Evolutionary conservation across 2,888 invertebrate genomes (phyloP).

Genomic region (Dugesia japonica): DNA sequence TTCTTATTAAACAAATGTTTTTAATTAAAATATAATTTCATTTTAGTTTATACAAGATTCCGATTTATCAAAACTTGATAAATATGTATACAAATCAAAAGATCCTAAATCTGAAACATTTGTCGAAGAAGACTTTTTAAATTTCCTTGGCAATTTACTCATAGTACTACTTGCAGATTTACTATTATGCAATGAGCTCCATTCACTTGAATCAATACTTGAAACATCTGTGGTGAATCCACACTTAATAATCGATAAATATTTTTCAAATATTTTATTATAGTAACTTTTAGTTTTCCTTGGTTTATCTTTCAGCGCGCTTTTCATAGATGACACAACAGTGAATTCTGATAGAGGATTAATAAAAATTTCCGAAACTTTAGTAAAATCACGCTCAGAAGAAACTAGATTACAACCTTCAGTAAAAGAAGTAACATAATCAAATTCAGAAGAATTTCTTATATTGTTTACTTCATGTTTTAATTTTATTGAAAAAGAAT

Average conservation of each 20-base stretch:
- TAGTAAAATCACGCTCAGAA: not conserved
- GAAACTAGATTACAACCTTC: not conserved
- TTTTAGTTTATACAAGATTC: slow-evolving; percentile 2
- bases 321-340: not conserved
- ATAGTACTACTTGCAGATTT: not conserved
- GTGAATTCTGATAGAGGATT: not conserved
- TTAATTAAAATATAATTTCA: too few relatives aligned
- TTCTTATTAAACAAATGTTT: too few relatives aligned
- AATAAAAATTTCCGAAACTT: not conserved
- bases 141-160: slow-evolving; percentile 3
- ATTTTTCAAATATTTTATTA: not conserved
- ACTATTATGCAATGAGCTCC: not conserved
- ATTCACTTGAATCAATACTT: not conserved
- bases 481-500: not conserved
- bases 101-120: not conserved
- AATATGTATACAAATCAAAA: not conserved
- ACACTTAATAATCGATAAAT: not conserved
- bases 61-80: slow-evolving; percentile 14
- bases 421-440: not conserved
- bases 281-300: not conserved
- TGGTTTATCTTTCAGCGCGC: not conserved
- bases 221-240: not conserved
- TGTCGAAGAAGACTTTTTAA: not conserved
- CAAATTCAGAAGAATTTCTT: not conserved
- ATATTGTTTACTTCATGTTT: not conserved